phyloP scores from a whole-genome alignment of 2,797 vertebrate genomes.

The Acanthurus tractus region DNA sequence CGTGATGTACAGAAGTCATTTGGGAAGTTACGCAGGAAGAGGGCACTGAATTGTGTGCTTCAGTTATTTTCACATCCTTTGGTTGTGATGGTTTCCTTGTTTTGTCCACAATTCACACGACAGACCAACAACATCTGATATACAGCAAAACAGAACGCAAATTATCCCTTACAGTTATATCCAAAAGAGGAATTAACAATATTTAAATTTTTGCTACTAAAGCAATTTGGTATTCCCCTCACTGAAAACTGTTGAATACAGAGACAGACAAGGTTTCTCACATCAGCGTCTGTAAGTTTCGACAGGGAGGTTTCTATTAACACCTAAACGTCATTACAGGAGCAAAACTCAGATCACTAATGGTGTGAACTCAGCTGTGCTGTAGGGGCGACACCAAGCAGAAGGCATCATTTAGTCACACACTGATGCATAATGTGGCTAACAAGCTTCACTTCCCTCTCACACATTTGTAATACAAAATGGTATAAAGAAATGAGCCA shows the following conservation, averaged over 20 bases:
- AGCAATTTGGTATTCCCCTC: not conserved
- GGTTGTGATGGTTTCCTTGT: not conserved
- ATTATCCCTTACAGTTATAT: not conserved
- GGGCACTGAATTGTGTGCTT: slow-evolving; percentile 46
- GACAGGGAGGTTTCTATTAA: slow-evolving; percentile 4
- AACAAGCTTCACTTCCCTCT: slow-evolving; percentile 13
- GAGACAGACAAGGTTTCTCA: not conserved
- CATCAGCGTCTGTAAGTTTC: slow-evolving; percentile 2
- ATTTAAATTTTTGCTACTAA: not conserved
- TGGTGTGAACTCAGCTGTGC: slow-evolving; percentile 13
- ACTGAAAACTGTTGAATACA: slow-evolving; percentile 13
- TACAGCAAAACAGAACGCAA: not conserved
- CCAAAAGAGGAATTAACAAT: slow-evolving; percentile 19
- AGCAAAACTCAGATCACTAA: not conserved
- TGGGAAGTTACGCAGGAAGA: slow-evolving; percentile 63
- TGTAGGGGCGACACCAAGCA: not conserved
- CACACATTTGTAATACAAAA: slow-evolving; percentile 15
- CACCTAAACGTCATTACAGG: slow-evolving; percentile 5
- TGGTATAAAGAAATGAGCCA: not conserved
- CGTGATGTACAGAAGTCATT: slow-evolving; percentile 20
- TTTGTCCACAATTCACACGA: slow-evolving; percentile 12
- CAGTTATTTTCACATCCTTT: slow-evolving; percentile 69
- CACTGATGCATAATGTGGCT: slow-evolving; percentile 3
- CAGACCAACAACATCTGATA: not conserved
- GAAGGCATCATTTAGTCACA: slow-evolving; percentile 5